Percentiles rank a stretch among this genome's conserved stretches.
These are phyloP conservation scores for Cremastobaeus sp. DNA, from an alignment of 2,888 invertebrate genomes.

Conservation along the genomic window DNA sequence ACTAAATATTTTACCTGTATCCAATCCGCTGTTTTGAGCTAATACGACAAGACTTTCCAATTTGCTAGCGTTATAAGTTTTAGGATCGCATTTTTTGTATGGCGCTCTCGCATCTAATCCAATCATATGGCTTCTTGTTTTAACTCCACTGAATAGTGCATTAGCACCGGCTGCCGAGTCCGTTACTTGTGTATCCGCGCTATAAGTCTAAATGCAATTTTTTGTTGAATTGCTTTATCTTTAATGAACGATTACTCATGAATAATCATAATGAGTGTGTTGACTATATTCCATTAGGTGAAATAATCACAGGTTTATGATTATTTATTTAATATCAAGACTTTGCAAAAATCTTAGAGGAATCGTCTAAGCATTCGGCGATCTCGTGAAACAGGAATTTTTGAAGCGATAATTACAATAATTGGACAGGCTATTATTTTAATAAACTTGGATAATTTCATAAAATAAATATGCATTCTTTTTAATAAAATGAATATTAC, in stretches of 20 bases:
- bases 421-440: too few relatives aligned
- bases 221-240: background rate
- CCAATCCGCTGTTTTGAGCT: slow-evolving; percentile 81
- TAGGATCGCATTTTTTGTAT: slow-evolving; percentile 75
- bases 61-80: slow-evolving; percentile 69
- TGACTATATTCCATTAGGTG: too few relatives aligned
- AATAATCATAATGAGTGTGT: too few relatives aligned
- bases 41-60: slow-evolving; percentile 80
- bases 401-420: too few relatives aligned
- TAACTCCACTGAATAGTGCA: slow-evolving; percentile 82
- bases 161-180: slow-evolving; percentile 86
- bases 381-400: too few relatives aligned
- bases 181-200: slow-evolving; percentile 83
- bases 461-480: too few relatives aligned
- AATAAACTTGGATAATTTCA: too few relatives aligned
- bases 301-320: background rate
- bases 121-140: slow-evolving; percentile 81
- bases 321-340: background rate
- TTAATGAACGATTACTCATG: too few relatives aligned
- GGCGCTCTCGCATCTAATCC: slow-evolving; percentile 79
- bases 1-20: slow-evolving; percentile 77
- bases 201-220: slow-evolving; percentile 81
- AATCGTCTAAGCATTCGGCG: too few relatives aligned
- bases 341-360: too few relatives aligned
- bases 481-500: too few relatives aligned